A percentile compares a stretch with the other conserved stretches of the same genome.
phyloP scores from a whole-genome alignment of 2,113 vertebrate genomes.

The Eleginops maclovinus region DNA sequence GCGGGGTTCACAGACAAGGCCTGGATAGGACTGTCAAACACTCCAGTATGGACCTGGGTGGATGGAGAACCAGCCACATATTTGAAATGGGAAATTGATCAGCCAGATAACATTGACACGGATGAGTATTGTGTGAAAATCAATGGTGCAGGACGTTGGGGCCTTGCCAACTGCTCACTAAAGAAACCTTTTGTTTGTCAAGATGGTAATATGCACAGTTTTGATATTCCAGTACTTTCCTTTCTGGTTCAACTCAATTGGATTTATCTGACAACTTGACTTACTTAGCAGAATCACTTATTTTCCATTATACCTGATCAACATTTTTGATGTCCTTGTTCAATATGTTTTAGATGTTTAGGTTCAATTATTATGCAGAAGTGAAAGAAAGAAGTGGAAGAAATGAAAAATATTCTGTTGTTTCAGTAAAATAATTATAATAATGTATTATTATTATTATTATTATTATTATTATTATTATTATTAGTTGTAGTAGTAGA shows the following conservation, averaged over 20 bases:
- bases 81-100: rapidly evolving
- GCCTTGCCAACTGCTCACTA: rapidly evolving
- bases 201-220: neutral
- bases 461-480: no score
- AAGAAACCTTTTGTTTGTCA: rapidly evolving
- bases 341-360: neutral
- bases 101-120: rapidly evolving
- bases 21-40: constrained; percentile 19
- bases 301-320: neutral
- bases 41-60: neutral
- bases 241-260: no score
- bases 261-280: neutral
- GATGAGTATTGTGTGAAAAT: neutral
- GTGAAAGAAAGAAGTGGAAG: no score
- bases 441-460: no score
- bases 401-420: neutral
- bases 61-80: neutral
- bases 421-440: no score
- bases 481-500: no score
- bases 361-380: no score
- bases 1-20: neutral
- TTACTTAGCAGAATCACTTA: neutral
- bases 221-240: no score
- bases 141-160: rapidly evolving
- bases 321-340: no score